phyloP scores from a whole-genome alignment of 2,113 vertebrate genomes.

The Zeus faber region DNA sequence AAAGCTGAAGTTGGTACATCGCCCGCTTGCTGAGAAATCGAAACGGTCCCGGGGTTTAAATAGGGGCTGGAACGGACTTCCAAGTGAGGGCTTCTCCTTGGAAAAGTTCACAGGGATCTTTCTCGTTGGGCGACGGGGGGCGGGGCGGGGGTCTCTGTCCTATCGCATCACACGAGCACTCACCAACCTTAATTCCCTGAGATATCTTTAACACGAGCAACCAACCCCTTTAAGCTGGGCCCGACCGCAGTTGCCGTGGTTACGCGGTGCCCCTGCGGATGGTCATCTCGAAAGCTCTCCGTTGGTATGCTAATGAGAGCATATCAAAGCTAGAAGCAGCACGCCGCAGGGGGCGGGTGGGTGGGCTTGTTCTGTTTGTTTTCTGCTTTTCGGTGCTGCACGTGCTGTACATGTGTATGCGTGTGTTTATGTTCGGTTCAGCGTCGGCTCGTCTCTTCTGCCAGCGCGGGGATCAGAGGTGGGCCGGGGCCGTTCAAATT shows the following conservation, averaged over 20 bases:
- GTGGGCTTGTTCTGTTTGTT: neutral
- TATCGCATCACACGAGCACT: too few species aligned
- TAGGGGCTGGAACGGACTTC: too few species aligned
- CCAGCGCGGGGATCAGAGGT: slow-evolving; percentile 27
- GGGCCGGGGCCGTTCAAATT: slow-evolving; percentile 37
- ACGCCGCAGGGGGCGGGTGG: neutral
- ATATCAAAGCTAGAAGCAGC: slow-evolving; percentile 50
- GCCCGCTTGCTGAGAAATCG: too few species aligned
- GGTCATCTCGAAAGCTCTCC: slow-evolving; percentile 49
- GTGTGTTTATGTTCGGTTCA: slow-evolving; percentile 18
- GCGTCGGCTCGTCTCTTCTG: slow-evolving; percentile 6
- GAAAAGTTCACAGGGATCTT: too few species aligned
- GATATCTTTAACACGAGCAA: too few species aligned
- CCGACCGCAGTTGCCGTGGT: slow-evolving; percentile 58
- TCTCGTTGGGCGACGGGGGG: too few species aligned
- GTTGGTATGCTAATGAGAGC: slow-evolving; percentile 66
- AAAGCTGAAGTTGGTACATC: too few species aligned
- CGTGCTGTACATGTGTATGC: neutral
- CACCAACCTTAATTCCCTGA: too few species aligned
- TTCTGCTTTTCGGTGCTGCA: neutral
- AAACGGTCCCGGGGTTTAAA: too few species aligned
- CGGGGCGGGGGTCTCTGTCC: too few species aligned
- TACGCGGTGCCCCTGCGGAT: slow-evolving; percentile 57
- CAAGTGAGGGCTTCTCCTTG: too few species aligned
- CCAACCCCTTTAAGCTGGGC: too few species aligned